Percentiles rank a stretch among this genome's conserved stretches.
phyloP scores from a whole-genome alignment of 2,113 vertebrate species.

The Takifugu flavidus region DNA sequence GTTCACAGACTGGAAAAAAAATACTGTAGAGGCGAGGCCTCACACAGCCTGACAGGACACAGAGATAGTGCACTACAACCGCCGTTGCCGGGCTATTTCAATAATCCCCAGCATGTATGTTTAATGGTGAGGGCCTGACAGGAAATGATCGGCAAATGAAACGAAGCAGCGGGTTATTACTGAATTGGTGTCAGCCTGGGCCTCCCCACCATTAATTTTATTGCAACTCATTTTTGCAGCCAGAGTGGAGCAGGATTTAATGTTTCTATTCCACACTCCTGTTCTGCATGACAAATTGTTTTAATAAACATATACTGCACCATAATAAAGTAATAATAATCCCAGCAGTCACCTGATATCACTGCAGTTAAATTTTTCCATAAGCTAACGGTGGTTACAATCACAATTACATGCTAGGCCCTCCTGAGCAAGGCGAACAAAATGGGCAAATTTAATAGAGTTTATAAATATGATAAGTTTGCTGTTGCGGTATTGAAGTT shows the following conservation, averaged over 20 bases:
- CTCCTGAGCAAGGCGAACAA: slow-evolving; percentile 89
- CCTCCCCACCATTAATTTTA: slow-evolving; percentile 90
- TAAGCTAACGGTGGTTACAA: slow-evolving; percentile 91
- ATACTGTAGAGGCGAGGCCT: not conserved
- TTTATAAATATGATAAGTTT: slow-evolving; percentile 99
- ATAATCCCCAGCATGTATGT: slow-evolving; percentile 85
- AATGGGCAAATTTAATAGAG: slow-evolving; percentile 99
- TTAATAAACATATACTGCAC: slow-evolving; percentile 99
- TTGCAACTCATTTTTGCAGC: slow-evolving; percentile 93
- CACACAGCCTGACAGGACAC: slow-evolving; percentile 13
- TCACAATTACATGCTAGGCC: slow-evolving; percentile 95
- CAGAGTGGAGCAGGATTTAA: slow-evolving; percentile 95
- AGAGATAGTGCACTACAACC: slow-evolving; percentile 74
- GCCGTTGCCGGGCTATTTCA: slow-evolving; percentile 76
- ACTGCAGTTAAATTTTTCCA: slow-evolving; percentile 98
- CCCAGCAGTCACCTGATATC: slow-evolving; percentile 98
- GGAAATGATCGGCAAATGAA: slow-evolving; percentile 92
- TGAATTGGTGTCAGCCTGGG: slow-evolving; percentile 74
- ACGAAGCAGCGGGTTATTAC: slow-evolving; percentile 83
- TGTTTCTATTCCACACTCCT: slow-evolving; percentile 95
- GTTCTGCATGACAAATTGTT: slow-evolving; percentile 99
- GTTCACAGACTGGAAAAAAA: slow-evolving; percentile 15
- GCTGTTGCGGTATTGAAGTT: slow-evolving; percentile 95
- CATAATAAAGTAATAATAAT: slow-evolving; percentile 99
- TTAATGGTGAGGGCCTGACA: slow-evolving; percentile 90